Evolutionary conservation across 1,140 invertebrate genomes (phyloP).

Genomic region (Hycleus phaleratus): DNA sequence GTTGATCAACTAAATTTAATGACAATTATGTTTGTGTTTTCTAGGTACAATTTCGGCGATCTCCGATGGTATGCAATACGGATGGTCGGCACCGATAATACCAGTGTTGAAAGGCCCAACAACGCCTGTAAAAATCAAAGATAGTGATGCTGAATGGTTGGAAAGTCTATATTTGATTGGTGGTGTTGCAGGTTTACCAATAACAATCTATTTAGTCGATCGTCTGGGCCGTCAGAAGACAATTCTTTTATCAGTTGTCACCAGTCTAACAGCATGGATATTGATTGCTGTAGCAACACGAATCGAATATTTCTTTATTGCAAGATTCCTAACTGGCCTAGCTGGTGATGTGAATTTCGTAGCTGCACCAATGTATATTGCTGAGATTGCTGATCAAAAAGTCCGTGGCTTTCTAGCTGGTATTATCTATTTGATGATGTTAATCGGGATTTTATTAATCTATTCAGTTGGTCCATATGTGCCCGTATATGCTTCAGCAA

Average conservation of each 20-base stretch:
- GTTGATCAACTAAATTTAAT: too few species aligned
- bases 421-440: constrained; percentile 34
- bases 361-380: constrained; percentile 35
- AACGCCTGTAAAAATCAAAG: constrained; percentile 32
- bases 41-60: too few species aligned
- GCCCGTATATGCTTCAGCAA: constrained; percentile 24
- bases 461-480: constrained; percentile 33
- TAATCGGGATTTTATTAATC: constrained; percentile 27
- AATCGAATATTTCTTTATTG: constrained; percentile 45
- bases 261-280: constrained; percentile 56
- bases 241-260: constrained; percentile 47
- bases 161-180: constrained; percentile 54
- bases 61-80: constrained; percentile 32
- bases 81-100: constrained; percentile 55
- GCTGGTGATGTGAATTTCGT: constrained; percentile 33
- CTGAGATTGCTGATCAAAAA: constrained; percentile 37
- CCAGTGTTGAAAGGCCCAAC: constrained; percentile 41
- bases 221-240: constrained; percentile 55
- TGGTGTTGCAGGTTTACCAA: constrained; percentile 51
- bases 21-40: too few species aligned
- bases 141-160: constrained; percentile 46
- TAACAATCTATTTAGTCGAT: constrained; percentile 49
- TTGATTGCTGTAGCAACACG: constrained; percentile 45
- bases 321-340: constrained; percentile 37
- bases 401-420: constrained; percentile 32